Evolutionary conservation across 2,113 vertebrate genomes (phyloP), one percentile per base, ranked within the genome.

Genomic region (Mesitornis unicolor): DNA sequence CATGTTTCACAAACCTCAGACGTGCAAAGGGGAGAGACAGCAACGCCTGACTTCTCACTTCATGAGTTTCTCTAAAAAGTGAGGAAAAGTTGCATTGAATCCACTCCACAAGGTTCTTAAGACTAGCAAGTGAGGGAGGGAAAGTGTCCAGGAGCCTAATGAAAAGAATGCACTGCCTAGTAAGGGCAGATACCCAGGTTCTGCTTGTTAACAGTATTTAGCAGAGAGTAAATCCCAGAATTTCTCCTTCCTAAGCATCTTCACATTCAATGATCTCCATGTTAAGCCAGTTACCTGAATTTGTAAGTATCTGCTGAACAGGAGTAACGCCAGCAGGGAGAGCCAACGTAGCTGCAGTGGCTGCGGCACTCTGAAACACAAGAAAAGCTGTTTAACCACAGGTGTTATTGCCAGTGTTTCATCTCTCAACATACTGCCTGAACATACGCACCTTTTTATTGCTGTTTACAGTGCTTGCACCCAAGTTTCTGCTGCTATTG

Each of bases 341-440:
- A 75, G 99, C 99, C 90, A 99, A 98, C 0, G 99, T 99, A 87
- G 99, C 99, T 78, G 99, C 99, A 19, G 99, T 99, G n/a, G 99
- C 99, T 96, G 99, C 99, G 95, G 99, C 99, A 98, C 99, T 99
- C 99, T 99, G 97, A 91, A 96, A 98, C 56, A 70, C 69, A 61
- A 69, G 26, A 94, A 89, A 94, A 79, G 21, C 12, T 31, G 81
- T 97, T 85, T 67, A 94, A 82, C 17, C 50, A 90, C 18, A 42
- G 40, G 47, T 0, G 0, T 33, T 76, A 69, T 16, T 14, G 31
- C 31, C 51, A 84, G 5, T 22, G 28, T 35, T 84, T 53, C 6
- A 53, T 51, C 24, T 68, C 73, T 33, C 75, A 78, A 67, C 19
- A 57, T 5, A 29, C 17, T 71, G 60, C 64, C 56, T 90, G 60